Evolutionary conservation across 1,140 invertebrate genomes (phyloP), one percentile per base, ranked within the genome.

Genomic region (Caenorhabditis tropicalis): DNA sequence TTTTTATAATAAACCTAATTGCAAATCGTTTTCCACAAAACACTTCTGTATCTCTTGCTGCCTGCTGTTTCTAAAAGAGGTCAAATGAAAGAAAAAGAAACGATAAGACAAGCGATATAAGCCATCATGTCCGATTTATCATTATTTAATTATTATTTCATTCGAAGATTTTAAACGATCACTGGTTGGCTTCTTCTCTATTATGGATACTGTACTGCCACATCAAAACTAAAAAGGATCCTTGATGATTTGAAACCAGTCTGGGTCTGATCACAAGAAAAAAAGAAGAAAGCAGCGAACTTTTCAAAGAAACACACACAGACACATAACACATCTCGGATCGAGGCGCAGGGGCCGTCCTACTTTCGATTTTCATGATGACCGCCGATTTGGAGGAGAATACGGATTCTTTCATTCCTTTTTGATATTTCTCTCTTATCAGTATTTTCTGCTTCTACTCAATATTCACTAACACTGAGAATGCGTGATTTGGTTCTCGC

Each of bases 351-450:
- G 33, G 65, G 36, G 65, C 36, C 36, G 65, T 74, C 65, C 65
- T 36, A 74, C 65, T 74, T 74, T 74, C 65, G 65, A 43, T 74
- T 74, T 74, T 43, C 65, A 39, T 36, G 65, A 74, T 74, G 65
- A 74, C 65, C 65, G 65, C 65, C 65, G 65, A 74, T 36, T 65
- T 65, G 58, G 29, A 74, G 36, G 43, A 24, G 36, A 74, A 24
- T 36, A 46, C 65, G 36, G 36, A 43, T 74, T 74, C 65, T 74
- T 15, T 74, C 65, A 74, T 74, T 74, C 36, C 36, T 74, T n/a
- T 43, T 43, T 74, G 65, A 43, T 74, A 74, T 74, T 56, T 74
- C 65, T 15, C 29, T 24, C 65, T 74, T 74, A 74, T 74, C 65
- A 74, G 29, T 74, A 9, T 7, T 21, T 33, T 70, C 29, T 24